Conservation (phyloP, 2,888 invertebrate species). For the Pediacus dermestoides region DNA sequence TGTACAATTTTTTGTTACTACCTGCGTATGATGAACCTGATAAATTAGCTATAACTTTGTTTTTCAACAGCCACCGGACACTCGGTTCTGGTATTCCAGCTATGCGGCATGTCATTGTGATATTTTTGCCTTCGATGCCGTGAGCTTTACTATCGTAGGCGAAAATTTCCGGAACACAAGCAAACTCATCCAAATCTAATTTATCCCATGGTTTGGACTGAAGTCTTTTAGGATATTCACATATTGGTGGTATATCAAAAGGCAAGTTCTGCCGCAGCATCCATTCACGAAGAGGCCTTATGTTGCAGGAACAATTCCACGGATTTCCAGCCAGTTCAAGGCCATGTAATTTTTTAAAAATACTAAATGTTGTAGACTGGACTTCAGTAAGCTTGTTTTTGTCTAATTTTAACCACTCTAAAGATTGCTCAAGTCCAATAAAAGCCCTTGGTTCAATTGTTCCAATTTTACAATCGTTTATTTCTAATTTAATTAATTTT, state of each 20-base stretch:
- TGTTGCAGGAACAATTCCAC: constrained; percentile 77
- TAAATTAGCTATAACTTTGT: constrained; percentile 66
- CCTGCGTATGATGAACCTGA: constrained; percentile 49
- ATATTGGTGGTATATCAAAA: constrained; percentile 66
- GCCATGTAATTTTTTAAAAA: constrained; percentile 67
- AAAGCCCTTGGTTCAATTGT: constrained; percentile 70
- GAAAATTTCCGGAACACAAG: constrained; percentile 69
- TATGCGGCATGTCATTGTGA: constrained; percentile 69
- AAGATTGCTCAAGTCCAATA: constrained; percentile 64
- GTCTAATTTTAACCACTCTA: constrained; percentile 76
- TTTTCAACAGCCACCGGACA: constrained; percentile 69
- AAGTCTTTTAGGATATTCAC: constrained; percentile 63
- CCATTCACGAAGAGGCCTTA: constrained; percentile 74
- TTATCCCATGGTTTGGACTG: constrained; percentile 69
- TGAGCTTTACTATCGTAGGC: constrained; percentile 59
- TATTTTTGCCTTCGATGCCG: constrained; percentile 69
- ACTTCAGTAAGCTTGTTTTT: constrained; percentile 69
- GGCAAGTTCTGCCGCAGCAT: constrained; percentile 76
- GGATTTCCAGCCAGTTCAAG: constrained; percentile 75
- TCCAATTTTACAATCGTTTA: constrained; percentile 68
- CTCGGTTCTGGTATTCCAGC: constrained; percentile 68
- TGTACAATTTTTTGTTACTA: constrained; percentile 61
- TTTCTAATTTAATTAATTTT: constrained; percentile 68
- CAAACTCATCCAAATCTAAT: constrained; percentile 74
- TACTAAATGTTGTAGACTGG: constrained; percentile 63